Percentiles rank a stretch among this genome's conserved stretches.
phyloP scores from a whole-genome alignment of 1,140 invertebrate species.

The Theocolax elegans region DNA sequence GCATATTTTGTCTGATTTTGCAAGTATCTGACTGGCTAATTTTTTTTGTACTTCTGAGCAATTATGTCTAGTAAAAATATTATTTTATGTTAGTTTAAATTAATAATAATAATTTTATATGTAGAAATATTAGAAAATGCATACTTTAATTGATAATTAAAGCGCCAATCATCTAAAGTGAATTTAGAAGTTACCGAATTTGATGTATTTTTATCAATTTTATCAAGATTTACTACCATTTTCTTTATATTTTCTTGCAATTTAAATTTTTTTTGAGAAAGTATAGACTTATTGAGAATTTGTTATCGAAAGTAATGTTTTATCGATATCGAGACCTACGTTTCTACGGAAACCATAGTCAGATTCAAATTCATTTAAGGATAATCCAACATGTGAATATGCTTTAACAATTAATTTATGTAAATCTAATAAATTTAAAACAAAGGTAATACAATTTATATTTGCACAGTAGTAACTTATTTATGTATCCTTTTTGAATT shows the following conservation, averaged over 20 bases:
- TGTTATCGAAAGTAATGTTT: not conserved
- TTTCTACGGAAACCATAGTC: conserved; percentile 32
- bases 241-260: too few species aligned
- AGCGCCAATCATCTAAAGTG: conserved; percentile 78
- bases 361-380: too few species aligned
- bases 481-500: too few species aligned
- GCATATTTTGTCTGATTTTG: conserved; percentile 72
- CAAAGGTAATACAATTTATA: too few species aligned
- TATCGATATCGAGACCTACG: not conserved
- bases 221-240: conserved; percentile 41
- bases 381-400: too few species aligned
- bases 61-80: conserved; percentile 66
- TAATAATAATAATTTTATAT: not conserved
- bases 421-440: too few species aligned
- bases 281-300: not conserved
- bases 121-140: too few species aligned
- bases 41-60: conserved; percentile 79
- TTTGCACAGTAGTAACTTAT: too few species aligned
- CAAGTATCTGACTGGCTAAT: conserved; percentile 76
- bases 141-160: conserved; percentile 71
- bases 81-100: conserved; percentile 18
- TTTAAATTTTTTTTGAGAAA: too few species aligned
- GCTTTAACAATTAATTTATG: too few species aligned
- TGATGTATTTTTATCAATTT: conserved; percentile 15
- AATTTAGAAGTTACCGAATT: conserved; percentile 62